Base-by-base conservation (phyloP, 2,113 vertebrate species). In the Artemisiospiza belli region DNA sequence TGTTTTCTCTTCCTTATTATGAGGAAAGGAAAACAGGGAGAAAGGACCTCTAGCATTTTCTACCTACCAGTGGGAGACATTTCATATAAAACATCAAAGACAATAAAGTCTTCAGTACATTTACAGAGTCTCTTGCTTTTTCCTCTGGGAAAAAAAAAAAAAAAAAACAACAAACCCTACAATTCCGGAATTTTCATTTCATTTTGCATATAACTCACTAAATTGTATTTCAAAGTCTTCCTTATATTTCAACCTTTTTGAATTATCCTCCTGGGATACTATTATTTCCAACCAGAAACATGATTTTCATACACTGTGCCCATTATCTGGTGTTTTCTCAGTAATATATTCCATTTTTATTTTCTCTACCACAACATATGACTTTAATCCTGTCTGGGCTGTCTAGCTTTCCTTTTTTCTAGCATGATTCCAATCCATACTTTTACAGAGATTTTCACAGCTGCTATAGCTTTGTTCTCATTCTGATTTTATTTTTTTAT, bases 81-180 rank as follows among this genome's bases (percentile, higher is more conserved):
- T 83, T 93, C 55, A 86, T 67, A 67, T 35, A 41, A 68, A 83
- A 67, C 78, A 89, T 83, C 72, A 81, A 83, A 90, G 72, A 86
- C 25, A 85, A 76, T 62, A 73, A 11, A 66, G 4, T 39, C 14
- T 76, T 83, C 59, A 47, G 39, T 59, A 63, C 27, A 12, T 78
- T 69, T 69, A 16, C 5, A 80, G 52, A 66, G 27, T 47, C 9
- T 57, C 27, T 58, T 37, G 2, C 3, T 41, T 14, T 62, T 75
- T 82, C 18, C 41, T 63, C 22, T 3, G 1, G 17, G 35, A 1
- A 6, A 0, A 49, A 20, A 49, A 68, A 21, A 41, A 41, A 41
- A 41, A 41, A 41, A 6, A 14, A 39, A 10, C n/a, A 39, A 41
- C 6, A 41, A 41, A 4, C 0, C 3, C 2, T 6, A 11, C 18